Evolutionary conservation across 2,113 vertebrate species (phyloP), one percentile per base, ranked within the genome.

Genomic region (Tachysurus vachellii): DNA sequence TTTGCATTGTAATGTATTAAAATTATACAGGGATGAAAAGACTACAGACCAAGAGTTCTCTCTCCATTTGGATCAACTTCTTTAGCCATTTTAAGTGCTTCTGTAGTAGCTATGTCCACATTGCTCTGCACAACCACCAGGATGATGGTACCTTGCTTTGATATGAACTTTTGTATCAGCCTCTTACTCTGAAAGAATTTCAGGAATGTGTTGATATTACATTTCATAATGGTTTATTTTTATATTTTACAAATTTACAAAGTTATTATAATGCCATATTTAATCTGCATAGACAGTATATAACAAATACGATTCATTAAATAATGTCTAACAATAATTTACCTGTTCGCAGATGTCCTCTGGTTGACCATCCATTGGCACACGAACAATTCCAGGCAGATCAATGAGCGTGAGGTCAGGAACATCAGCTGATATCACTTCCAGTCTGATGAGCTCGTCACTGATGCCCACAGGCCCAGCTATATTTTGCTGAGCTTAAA

Each of bases 321-420:
- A 50, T 50, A 9, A 50, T 50, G 8, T 50, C 47, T 50, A 50
- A 50, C 47, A 50, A 50, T 50, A 50, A 50, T 23, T 50, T 87
- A 98, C 97, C 95, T 96, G 95, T 0, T 91, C 79, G 7, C 95
- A 96, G 0, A 97, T 98, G 91, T 98, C 93, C 11, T 89, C 90
- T 1, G 96, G 96, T 81, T 99, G 98, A 44, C 95, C 92, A 10
- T 95, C 96, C 8, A 97, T 92, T 0, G 97, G 95, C 89, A 98
- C 96, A 87, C 97, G 95, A 88, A 96, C 92, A 68, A 98, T 98
- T 31, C 97, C 97, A 0, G 97, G 97, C 26, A 99, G 96, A 92
- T 98, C 97, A 42, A 98, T 99, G 23, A 99, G 93, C 0, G 97
- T 98, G 90, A 99, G 95, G 59, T 99, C 96, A 0, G 97, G 96